These are phyloP conservation scores for Cisticola juncidis DNA, from an alignment of 2,113 vertebrate species.

Conservation along the genomic window DNA sequence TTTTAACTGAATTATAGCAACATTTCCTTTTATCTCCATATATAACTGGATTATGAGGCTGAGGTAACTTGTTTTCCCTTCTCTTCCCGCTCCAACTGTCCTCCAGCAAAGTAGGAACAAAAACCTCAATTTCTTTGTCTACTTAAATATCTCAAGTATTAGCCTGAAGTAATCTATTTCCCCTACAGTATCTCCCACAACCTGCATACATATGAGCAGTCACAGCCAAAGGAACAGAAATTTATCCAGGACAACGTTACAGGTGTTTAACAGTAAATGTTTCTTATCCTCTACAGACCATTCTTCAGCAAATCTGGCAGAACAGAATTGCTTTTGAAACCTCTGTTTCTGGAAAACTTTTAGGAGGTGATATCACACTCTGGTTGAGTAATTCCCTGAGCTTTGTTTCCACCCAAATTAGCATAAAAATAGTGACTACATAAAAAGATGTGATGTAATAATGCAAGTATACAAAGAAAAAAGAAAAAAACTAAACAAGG, in stretches of 20 bases:
- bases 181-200: neutral
- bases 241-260: neutral
- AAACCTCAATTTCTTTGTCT: neutral
- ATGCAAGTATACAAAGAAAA: neutral
- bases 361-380: neutral
- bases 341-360: neutral
- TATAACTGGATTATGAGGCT: neutral
- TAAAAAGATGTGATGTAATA: neutral
- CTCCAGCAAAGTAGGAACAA: neutral
- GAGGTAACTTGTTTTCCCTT: neutral
- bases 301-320: neutral
- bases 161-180: neutral
- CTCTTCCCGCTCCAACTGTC: neutral
- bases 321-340: neutral
- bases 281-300: neutral
- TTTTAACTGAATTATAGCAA: conserved; percentile 23
- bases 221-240: neutral
- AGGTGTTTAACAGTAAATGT: neutral
- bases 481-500: neutral
- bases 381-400: neutral
- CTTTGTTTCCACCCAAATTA: neutral
- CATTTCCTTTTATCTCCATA: neutral
- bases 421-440: neutral
- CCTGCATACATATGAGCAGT: neutral
- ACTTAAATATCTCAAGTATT: neutral